A percentile compares a stretch with the other conserved stretches of the same genome.
phyloP scores from a whole-genome alignment of 2,113 vertebrate species.

The Puntigrus tetrazona region DNA sequence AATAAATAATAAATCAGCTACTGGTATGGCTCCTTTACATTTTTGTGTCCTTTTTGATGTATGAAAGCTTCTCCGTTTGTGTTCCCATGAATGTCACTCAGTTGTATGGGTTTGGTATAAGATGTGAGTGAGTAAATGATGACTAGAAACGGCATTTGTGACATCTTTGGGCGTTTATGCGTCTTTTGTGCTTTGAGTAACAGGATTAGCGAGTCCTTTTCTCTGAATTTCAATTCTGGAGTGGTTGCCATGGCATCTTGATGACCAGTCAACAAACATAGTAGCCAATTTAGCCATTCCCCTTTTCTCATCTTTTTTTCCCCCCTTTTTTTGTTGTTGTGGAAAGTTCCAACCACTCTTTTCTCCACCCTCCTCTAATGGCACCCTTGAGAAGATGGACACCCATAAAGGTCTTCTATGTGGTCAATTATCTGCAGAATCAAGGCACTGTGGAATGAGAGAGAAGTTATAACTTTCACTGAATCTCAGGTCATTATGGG shows the following conservation, averaged over 20 bases:
- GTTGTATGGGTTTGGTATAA: background rate
- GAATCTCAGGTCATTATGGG: background rate
- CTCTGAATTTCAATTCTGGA: slow-evolving; percentile 46
- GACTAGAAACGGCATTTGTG: background rate
- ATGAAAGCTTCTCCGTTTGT: background rate
- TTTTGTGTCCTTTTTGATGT: background rate
- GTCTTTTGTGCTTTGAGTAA: slow-evolving; percentile 17
- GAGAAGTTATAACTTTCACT: slow-evolving; percentile 20
- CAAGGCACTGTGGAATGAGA: slow-evolving; percentile 35
- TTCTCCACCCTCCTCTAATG: slow-evolving; percentile 50
- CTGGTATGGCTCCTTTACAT: background rate
- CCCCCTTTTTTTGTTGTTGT: slow-evolving; percentile 44
- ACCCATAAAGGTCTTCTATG: slow-evolving; percentile 40
- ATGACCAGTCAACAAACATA: slow-evolving; percentile 65
- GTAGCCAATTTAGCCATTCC: slow-evolving; percentile 40
- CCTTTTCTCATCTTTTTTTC: slow-evolving; percentile 45
- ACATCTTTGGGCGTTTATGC: background rate
- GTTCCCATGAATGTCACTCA: background rate
- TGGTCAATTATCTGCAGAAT: slow-evolving; percentile 38
- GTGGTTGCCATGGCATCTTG: slow-evolving; percentile 62
- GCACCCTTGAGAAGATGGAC: slow-evolving; percentile 42
- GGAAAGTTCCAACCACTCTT: slow-evolving; percentile 62
- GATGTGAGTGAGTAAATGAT: background rate
- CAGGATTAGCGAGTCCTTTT: slow-evolving; percentile 33
- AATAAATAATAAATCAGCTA: background rate